A percentile compares a stretch with the other conserved stretches of the same genome.
Conservation (phyloP, 2,113 vertebrate genomes). For the Thunnus maccoyii region DNA sequence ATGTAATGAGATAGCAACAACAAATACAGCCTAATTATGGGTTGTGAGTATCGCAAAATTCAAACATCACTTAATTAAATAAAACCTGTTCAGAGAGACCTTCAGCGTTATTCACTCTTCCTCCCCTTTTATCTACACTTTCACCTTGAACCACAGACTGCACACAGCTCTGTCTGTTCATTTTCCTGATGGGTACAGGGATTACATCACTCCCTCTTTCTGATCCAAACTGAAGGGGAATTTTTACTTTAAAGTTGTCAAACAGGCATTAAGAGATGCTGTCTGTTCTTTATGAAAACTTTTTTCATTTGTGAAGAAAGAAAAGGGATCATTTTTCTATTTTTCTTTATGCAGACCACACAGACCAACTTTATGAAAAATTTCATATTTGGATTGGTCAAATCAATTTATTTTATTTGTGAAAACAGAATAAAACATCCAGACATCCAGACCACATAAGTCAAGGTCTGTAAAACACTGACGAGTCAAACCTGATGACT, state of each 20-base stretch:
- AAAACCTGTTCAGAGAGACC: not conserved
- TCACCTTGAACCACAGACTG: not conserved
- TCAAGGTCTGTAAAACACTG: not conserved
- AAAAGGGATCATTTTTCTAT: not conserved
- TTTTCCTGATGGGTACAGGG: not conserved
- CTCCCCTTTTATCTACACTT: not conserved
- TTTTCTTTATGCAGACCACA: too few species aligned
- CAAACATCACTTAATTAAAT: not conserved
- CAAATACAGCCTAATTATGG: not conserved
- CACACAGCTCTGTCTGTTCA: not conserved
- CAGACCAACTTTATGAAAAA: too few species aligned
- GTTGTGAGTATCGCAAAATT: not conserved
- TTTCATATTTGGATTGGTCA: too few species aligned
- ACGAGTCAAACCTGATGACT: not conserved
- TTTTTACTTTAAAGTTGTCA: not conserved
- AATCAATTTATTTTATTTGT: too few species aligned
- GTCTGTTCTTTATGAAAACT: too few species aligned
- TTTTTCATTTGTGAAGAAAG: not conserved
- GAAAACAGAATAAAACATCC: too few species aligned
- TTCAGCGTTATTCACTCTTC: not conserved
- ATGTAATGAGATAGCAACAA: not conserved
- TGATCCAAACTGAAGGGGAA: not conserved
- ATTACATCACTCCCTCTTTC: conserved; percentile 1
- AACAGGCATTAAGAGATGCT: too few species aligned
- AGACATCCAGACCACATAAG: not conserved